Percentiles rank a stretch among this genome's conserved stretches.
Evolutionary conservation across 2,888 invertebrate genomes (phyloP).

Genomic region (Colostygia pectinataria): DNA sequence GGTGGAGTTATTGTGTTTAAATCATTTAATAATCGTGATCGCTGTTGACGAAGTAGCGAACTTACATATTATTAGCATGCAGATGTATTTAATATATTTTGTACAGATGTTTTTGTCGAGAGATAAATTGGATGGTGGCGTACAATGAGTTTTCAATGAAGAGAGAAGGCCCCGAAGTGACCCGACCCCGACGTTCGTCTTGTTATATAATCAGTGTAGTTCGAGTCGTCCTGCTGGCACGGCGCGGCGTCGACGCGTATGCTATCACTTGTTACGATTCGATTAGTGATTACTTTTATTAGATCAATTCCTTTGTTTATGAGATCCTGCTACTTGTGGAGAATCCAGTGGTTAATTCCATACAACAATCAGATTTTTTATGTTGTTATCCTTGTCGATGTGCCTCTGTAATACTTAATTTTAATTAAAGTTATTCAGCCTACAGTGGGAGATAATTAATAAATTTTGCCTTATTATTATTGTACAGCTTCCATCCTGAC

Average conservation of each 20-base stretch:
- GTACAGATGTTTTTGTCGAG: conserved; percentile 84
- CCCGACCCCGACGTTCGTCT: conserved; percentile 65
- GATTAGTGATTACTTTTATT: conserved; percentile 61
- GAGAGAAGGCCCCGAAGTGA: conserved; percentile 73
- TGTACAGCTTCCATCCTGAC: conserved; percentile 68
- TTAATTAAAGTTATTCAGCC: conserved; percentile 68
- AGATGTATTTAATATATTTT: conserved; percentile 84
- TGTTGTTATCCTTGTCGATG: conserved; percentile 79
- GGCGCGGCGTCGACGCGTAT: conserved; percentile 43
- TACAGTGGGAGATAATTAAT: conserved; percentile 76
- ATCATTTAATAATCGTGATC: conserved; percentile 82
- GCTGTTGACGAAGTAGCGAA: conserved; percentile 79
- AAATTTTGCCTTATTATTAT: conserved; percentile 78
- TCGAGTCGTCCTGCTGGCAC: conserved; percentile 46
- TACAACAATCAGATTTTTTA: conserved; percentile 80
- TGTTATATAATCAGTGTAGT: conserved; percentile 50
- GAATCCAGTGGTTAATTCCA: conserved; percentile 80
- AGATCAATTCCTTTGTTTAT: conserved; percentile 81
- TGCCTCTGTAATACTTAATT: conserved; percentile 75
- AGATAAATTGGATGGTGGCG: conserved; percentile 84
- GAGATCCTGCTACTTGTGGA: conserved; percentile 79
- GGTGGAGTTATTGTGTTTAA: conserved; percentile 82
- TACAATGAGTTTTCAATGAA: conserved; percentile 80
- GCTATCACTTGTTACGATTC: conserved; percentile 45
- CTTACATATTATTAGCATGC: conserved; percentile 82